These are phyloP conservation scores for Molossus molossus DNA, from an alignment of 2,797 vertebrate species.

Conservation along the genomic window DNA sequence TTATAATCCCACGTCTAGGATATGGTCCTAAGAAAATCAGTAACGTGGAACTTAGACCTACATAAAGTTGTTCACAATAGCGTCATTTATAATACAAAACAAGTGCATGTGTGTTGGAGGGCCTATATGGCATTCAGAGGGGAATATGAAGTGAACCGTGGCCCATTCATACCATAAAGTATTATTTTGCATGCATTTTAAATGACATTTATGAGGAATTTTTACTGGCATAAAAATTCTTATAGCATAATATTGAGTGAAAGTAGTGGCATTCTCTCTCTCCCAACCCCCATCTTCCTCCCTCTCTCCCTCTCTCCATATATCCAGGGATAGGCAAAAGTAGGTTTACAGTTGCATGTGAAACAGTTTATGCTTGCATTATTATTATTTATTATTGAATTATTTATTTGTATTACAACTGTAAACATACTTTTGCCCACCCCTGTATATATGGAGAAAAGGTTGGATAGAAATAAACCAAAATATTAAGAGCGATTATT, in stretches of 20 bases:
- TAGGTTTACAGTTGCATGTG: not conserved
- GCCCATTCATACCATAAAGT: not conserved
- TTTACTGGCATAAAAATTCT: constrained; percentile 22
- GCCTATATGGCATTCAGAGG: not conserved
- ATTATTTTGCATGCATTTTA: constrained; percentile 46
- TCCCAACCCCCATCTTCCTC: not conserved
- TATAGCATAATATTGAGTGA: not conserved
- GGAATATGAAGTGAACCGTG: not conserved
- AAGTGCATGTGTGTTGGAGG: not conserved
- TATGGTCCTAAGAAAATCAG: not conserved
- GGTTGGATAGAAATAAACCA: constrained; percentile 9
- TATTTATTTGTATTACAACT: not conserved
- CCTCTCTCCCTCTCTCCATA: not conserved
- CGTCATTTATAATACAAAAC: not conserved
- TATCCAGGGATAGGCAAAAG: not conserved
- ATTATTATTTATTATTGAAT: not conserved
- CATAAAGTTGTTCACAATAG: not conserved
- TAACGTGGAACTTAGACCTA: not conserved
- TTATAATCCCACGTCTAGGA: not conserved
- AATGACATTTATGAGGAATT: constrained; percentile 24
- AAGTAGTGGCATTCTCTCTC: not conserved
- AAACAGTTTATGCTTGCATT: not conserved
- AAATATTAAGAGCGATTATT: constrained; percentile 58
- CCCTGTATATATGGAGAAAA: not conserved
- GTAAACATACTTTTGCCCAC: not conserved